These are phyloP conservation scores for Calliopsis andreniformis DNA, from an alignment of 1,140 invertebrate genomes.

Conservation along the genomic window DNA sequence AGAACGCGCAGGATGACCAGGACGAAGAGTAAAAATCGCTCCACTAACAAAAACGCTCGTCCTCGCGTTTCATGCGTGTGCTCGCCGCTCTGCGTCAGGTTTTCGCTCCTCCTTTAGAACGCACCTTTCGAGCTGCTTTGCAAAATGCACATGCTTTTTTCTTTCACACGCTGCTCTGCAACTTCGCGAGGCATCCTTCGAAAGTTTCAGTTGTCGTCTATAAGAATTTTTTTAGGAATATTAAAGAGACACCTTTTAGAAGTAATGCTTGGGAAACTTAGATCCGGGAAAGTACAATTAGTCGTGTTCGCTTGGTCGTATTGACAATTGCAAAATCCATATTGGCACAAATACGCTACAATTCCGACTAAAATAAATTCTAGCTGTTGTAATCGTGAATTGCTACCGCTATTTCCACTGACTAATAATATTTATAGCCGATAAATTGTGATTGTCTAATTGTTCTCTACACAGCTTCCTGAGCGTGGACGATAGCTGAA, in stretches of 20 bases:
- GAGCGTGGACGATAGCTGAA: background rate
- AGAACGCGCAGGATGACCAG: conserved; percentile 43
- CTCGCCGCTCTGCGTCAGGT: conserved; percentile 35
- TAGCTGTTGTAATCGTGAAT: background rate
- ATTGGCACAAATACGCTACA: conserved; percentile 8
- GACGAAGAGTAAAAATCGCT: conserved; percentile 71
- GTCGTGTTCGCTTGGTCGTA: background rate
- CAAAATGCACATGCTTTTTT: background rate
- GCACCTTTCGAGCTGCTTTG: conserved; percentile 15
- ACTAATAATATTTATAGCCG: background rate
- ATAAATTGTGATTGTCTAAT: background rate
- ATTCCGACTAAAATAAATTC: conserved; percentile 2
- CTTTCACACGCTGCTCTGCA: background rate
- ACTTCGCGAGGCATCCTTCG: background rate
- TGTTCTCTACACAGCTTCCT: background rate
- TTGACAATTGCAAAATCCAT: conserved; percentile 26
- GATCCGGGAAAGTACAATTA: background rate
- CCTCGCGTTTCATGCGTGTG: conserved; percentile 55
- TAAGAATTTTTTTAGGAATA: background rate
- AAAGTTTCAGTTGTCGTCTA: background rate
- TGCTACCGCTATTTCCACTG: background rate
- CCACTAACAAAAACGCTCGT: conserved; percentile 57
- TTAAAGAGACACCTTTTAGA: background rate
- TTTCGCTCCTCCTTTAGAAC: conserved; percentile 35
- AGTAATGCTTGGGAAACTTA: background rate